phyloP scores from a whole-genome alignment of 2,888 invertebrate species.

The Nebria salina region DNA sequence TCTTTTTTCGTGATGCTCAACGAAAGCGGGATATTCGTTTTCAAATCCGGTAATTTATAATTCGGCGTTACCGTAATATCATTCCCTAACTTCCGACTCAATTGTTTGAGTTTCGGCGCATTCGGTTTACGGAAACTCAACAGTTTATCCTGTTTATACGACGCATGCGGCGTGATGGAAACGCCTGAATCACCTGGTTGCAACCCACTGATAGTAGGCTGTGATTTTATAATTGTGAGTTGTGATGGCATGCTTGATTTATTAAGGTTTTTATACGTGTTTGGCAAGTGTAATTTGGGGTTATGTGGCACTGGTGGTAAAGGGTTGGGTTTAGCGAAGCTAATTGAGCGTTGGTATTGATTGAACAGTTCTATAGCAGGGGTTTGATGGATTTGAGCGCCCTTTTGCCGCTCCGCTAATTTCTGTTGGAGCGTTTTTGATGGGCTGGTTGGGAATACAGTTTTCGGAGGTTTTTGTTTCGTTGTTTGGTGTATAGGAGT shows the following conservation, averaged over 20 bases:
- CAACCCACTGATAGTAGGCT: conserved; percentile 52
- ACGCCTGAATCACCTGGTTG: conserved; percentile 57
- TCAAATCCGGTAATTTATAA: conserved; percentile 26
- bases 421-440: conserved; percentile 76
- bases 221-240: conserved; percentile 65
- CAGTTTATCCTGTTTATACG: conserved; percentile 26
- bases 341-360: conserved; percentile 45
- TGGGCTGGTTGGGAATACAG: conserved; percentile 62
- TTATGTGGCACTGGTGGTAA: conserved; percentile 23
- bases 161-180: conserved; percentile 55
- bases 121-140: conserved; percentile 41
- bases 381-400: conserved; percentile 54
- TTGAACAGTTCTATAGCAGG: conserved; percentile 48
- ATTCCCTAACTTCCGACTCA: conserved; percentile 23
- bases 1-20: conserved; percentile 54
- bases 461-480: conserved; percentile 44
- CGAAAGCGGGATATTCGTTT: conserved; percentile 51
- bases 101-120: conserved; percentile 34
- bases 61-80: conserved; percentile 44
- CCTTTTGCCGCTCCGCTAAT: conserved; percentile 72
- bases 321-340: conserved; percentile 48
- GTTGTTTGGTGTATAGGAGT: conserved; percentile 56
- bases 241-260: conserved; percentile 63
- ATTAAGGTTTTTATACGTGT: conserved; percentile 51
- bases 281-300: conserved; percentile 22